Conservation (phyloP, 2,113 vertebrate species). For the Prunella fulvescens region DNA sequence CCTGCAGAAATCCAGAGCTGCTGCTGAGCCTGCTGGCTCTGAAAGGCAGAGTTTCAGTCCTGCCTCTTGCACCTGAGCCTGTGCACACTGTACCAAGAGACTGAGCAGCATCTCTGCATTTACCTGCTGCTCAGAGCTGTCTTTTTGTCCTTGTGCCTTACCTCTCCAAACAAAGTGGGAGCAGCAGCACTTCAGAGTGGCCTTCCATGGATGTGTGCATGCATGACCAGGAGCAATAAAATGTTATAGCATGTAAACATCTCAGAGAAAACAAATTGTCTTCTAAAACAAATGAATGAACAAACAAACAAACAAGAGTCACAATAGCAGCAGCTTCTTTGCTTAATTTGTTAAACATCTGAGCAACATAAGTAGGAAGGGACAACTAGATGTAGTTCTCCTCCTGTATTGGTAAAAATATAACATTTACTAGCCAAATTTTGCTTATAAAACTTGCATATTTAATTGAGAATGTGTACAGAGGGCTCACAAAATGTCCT, state of each 20-base stretch:
- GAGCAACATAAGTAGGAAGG: neutral
- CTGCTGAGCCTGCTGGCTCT: neutral
- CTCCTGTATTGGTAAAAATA: neutral
- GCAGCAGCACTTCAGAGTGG: neutral
- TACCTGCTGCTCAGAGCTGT: neutral
- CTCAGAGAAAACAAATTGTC: neutral
- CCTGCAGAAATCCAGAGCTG: neutral
- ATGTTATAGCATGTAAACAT: neutral
- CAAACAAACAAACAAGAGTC: neutral
- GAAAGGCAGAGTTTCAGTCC: accelerated
- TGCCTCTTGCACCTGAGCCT: neutral
- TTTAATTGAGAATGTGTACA: neutral
- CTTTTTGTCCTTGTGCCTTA: neutral
- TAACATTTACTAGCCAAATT: neutral
- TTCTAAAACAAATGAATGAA: neutral
- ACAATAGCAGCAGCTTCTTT: neutral
- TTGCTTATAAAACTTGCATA: neutral
- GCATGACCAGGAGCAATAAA: neutral
- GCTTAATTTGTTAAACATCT: neutral
- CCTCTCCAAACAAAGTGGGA: neutral
- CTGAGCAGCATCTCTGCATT: neutral
- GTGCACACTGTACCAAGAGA: neutral
- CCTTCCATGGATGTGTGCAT: accelerated
- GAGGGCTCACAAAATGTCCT: neutral
- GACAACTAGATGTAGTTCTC: neutral